These are phyloP conservation scores for Drosophila erecta DNA, from an alignment of 1,140 invertebrate species.

Conservation along the genomic window DNA sequence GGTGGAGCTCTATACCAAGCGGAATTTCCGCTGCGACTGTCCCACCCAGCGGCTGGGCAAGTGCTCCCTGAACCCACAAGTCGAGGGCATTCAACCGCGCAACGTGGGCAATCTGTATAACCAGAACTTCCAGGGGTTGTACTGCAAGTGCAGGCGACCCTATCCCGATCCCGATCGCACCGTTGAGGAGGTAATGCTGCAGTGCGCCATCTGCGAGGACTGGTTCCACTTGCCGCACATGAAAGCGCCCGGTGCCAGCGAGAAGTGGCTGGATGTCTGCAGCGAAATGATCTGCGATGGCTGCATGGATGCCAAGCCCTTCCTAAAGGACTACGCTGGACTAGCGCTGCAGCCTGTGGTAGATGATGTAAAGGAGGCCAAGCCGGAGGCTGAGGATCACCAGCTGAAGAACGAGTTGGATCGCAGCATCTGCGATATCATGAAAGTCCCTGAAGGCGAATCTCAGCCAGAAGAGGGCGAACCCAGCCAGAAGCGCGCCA, in stretches of 20 bases:
- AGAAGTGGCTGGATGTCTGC: conserved; percentile 87
- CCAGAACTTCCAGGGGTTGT: conserved; percentile 97
- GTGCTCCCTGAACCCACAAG: conserved; percentile 61
- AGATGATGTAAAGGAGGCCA: conserved; percentile 6
- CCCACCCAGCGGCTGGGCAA: conserved; percentile 93
- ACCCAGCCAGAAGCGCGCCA: conserved; percentile 60
- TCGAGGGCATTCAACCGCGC: conserved; percentile 86
- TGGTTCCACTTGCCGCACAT: conserved; percentile 97
- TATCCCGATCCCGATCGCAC: conserved; percentile 96
- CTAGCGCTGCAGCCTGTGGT: conserved; percentile 63
- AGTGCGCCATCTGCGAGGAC: conserved; percentile 98
- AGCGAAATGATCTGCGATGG: conserved; percentile 91
- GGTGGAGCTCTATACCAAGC: conserved; percentile 98
- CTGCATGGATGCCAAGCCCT: conserved; percentile 91
- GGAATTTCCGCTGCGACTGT: conserved; percentile 98
- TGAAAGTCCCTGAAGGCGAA: conserved; percentile 14
- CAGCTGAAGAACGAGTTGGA: conserved; percentile 20
- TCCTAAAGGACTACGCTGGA: conserved; percentile 90
- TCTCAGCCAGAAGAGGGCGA: conserved; percentile 13
- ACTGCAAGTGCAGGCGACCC: conserved; percentile 96
- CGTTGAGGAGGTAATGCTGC: conserved; percentile 96
- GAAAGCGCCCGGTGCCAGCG: conserved; percentile 86
- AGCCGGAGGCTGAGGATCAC: conserved; percentile 13
- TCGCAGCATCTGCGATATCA: conserved; percentile 33
- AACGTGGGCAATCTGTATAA: conserved; percentile 95